Evolutionary conservation across 1,140 invertebrate genomes (phyloP).

Genomic region (Nephotettix cincticeps): DNA sequence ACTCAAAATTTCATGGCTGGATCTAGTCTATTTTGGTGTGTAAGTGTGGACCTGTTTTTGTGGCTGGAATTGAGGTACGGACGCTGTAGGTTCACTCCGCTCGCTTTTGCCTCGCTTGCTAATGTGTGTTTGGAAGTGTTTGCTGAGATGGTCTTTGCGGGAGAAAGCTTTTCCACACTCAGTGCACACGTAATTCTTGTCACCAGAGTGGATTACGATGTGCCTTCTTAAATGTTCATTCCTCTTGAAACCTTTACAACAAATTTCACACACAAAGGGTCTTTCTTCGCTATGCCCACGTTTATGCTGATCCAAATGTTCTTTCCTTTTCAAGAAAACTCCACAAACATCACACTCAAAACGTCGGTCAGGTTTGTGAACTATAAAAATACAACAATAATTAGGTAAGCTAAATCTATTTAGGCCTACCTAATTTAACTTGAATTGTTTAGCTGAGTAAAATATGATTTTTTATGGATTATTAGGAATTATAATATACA

Average conservation of each 20-base stretch:
- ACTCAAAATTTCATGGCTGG: too few relatives aligned
- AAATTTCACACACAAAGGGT: constrained; percentile 70
- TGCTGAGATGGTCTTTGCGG: constrained; percentile 73
- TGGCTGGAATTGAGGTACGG: background rate
- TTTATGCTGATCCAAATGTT: constrained; percentile 73
- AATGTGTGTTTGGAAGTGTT: constrained; percentile 71
- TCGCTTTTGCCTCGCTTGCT: constrained; percentile 34
- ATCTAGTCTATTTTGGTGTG: too few relatives aligned
- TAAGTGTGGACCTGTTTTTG: background rate
- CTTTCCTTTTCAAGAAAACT: constrained; percentile 68
- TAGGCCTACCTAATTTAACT: too few relatives aligned
- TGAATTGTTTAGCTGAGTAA: too few relatives aligned
- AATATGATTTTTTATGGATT: too few relatives aligned
- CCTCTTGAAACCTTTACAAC: constrained; percentile 70
- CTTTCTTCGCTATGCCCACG: constrained; percentile 72
- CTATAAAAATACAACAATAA: constrained; percentile 11
- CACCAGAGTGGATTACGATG: constrained; percentile 72
- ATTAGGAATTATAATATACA: too few relatives aligned
- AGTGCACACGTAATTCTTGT: constrained; percentile 63
- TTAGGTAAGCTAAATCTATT: too few relatives aligned
- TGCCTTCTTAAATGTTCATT: constrained; percentile 75
- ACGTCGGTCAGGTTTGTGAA: constrained; percentile 66
- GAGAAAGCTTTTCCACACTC: constrained; percentile 74
- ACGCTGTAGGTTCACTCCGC: background rate
- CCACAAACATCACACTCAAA: constrained; percentile 57